Evolutionary conservation across 1,140 invertebrate genomes (phyloP).

Genomic region (Metaphire vulgaris): DNA sequence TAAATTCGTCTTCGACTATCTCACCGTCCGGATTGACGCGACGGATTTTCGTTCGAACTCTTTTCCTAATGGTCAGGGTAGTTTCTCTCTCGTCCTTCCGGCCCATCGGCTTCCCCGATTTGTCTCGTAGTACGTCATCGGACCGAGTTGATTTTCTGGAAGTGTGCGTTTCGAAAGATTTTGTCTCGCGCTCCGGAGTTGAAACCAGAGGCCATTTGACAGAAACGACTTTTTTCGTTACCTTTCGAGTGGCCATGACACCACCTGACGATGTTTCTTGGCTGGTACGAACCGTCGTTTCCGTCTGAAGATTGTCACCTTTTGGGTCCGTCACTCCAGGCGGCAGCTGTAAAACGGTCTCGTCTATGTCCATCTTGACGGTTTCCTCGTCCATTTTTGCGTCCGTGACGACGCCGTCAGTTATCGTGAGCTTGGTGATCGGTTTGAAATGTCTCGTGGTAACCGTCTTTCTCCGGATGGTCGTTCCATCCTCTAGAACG

Average conservation of each 20-base stretch:
- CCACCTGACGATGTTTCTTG: constrained; percentile 7
- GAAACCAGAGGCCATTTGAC: background rate
- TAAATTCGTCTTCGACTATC: constrained; percentile 23
- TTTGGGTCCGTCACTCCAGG: constrained; percentile 16
- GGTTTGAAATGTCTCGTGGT: constrained; percentile 16
- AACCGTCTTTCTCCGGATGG: background rate
- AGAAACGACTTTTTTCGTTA: constrained; percentile 11
- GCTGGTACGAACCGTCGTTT: background rate
- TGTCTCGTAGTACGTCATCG: too few species aligned
- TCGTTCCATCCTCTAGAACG: constrained; percentile 1
- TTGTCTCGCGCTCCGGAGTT: background rate
- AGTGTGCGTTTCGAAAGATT: background rate
- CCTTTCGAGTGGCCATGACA: background rate
- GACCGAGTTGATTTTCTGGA: background rate
- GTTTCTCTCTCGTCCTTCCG: background rate
- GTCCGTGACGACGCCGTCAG: background rate
- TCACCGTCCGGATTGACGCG: constrained; percentile 26
- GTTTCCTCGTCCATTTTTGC: constrained; percentile 14
- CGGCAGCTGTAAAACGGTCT: constrained; percentile 13
- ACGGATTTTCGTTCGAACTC: constrained; percentile 21
- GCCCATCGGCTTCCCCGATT: background rate
- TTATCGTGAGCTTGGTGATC: constrained; percentile 9
- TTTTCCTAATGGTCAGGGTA: constrained; percentile 1
- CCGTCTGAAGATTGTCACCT: background rate
- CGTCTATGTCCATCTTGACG: constrained; percentile 8